Evolutionary conservation across 2,113 vertebrate genomes (phyloP).

Genomic region (Camelus bactrianus): DNA sequence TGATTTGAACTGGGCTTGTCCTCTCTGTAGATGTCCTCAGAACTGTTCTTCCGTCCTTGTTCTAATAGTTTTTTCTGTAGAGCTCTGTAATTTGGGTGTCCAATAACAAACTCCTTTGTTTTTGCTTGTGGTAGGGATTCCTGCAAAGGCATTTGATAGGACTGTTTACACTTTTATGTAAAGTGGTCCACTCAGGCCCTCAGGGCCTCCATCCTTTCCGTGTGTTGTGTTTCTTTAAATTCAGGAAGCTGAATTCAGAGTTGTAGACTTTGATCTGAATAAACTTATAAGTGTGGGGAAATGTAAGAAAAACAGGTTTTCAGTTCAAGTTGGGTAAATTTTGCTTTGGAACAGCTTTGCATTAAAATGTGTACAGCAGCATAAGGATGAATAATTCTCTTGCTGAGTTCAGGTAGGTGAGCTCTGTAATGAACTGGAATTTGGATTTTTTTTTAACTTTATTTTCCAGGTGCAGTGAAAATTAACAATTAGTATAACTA

Average conservation of each 20-base stretch:
- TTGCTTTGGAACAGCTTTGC: slow-evolving; percentile 43
- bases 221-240: slow-evolving; percentile 44
- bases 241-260: background rate
- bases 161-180: background rate
- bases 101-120: background rate
- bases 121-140: background rate
- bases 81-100: background rate
- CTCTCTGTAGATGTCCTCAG: background rate
- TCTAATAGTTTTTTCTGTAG: background rate
- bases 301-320: slow-evolving; percentile 57
- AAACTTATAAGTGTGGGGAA: slow-evolving; percentile 28
- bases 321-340: slow-evolving; percentile 32
- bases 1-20: background rate
- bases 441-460: background rate
- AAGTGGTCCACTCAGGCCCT: background rate
- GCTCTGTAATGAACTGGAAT: background rate
- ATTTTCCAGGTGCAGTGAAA: slow-evolving; percentile 13
- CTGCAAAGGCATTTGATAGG: background rate
- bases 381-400: background rate
- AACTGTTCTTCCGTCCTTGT: background rate
- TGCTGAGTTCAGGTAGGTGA: background rate
- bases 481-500: background rate
- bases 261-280: slow-evolving; percentile 45
- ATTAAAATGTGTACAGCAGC: background rate
- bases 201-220: background rate